Evolutionary conservation across 2,797 vertebrate species (phyloP).

Genomic region (Mycteria americana): DNA sequence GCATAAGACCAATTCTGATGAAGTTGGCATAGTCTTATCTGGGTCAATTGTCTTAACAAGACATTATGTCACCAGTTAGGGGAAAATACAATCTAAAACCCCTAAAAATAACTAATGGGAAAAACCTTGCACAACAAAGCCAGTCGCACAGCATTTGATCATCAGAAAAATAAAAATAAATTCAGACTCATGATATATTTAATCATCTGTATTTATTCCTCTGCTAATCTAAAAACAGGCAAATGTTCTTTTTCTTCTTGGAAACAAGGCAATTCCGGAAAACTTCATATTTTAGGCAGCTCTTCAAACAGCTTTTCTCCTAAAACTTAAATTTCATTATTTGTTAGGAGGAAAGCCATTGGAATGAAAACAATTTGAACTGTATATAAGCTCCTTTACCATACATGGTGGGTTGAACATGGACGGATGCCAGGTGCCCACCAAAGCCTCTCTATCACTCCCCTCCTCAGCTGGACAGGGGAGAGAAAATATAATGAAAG

Average conservation of each 20-base stretch:
- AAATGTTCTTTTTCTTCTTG: constrained; percentile 59
- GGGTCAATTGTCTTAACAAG: constrained; percentile 69
- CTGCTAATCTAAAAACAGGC: constrained; percentile 62
- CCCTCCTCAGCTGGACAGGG: not conserved
- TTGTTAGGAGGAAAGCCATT: not conserved
- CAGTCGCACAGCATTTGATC: constrained; percentile 21
- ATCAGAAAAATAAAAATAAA: constrained; percentile 65
- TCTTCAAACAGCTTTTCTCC: constrained; percentile 11
- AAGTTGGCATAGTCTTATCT: constrained; percentile 60
- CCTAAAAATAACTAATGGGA: constrained; percentile 64
- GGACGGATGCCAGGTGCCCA: not conserved
- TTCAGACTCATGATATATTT: constrained; percentile 58
- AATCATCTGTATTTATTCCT: constrained; percentile 63
- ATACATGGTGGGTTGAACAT: not conserved
- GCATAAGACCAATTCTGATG: constrained; percentile 39
- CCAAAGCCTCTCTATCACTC: not conserved
- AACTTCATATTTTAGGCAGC: constrained; percentile 40
- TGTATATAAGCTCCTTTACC: not conserved
- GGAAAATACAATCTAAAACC: constrained; percentile 56
- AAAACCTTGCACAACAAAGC: constrained; percentile 63
- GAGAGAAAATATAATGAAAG: not conserved
- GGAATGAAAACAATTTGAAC: not conserved
- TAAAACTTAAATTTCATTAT: not conserved
- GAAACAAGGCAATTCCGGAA: constrained; percentile 39
- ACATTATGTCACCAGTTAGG: constrained; percentile 61